A percentile compares a stretch with the other conserved stretches of the same genome.
Evolutionary conservation across 2,797 vertebrate species (phyloP).

Genomic region (Pipistrellus kuhlii): DNA sequence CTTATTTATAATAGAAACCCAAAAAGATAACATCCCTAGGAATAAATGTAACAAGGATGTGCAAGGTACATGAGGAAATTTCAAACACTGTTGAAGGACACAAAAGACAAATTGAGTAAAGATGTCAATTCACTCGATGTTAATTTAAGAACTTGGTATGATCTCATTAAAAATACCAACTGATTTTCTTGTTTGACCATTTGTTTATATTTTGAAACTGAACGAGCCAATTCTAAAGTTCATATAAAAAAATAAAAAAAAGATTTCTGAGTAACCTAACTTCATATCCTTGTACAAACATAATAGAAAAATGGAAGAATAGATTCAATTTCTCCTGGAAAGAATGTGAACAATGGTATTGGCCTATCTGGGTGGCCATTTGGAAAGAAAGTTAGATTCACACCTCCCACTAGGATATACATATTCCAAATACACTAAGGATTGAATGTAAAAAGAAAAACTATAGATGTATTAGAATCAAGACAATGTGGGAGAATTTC

Average conservation of each 20-base stretch:
- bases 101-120: background rate
- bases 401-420: background rate
- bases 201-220: constrained; percentile 36
- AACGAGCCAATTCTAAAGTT: constrained; percentile 35
- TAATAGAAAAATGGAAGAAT: background rate
- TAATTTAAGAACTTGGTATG: constrained; percentile 2
- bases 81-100: background rate
- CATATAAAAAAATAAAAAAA: background rate
- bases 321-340: background rate
- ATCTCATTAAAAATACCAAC: background rate
- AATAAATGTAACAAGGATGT: background rate
- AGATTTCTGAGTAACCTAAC: background rate
- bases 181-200: background rate
- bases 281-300: background rate
- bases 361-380: background rate
- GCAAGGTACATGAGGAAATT: background rate
- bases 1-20: background rate
- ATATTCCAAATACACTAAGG: background rate
- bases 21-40: background rate
- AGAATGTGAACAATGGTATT: background rate
- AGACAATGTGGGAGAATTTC: background rate
- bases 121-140: background rate
- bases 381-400: background rate
- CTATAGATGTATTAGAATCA: background rate
- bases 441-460: constrained; percentile 15